Evolutionary conservation across 2,113 vertebrate species (phyloP).

Genomic region (Cinclus cinclus): DNA sequence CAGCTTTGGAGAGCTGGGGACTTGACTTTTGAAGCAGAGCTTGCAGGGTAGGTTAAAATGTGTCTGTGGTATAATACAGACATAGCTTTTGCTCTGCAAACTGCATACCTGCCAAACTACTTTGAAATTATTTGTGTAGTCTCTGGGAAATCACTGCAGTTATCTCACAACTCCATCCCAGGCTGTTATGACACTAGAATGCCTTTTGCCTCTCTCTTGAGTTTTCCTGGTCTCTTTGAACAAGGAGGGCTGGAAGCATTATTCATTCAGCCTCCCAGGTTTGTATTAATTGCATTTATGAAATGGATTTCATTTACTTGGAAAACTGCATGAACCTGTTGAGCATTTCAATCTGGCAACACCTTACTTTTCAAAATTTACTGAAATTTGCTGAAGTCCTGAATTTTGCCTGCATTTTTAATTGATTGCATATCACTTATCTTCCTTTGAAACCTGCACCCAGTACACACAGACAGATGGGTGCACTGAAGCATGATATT

Average conservation of each 20-base stretch:
- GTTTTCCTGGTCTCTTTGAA: not conserved
- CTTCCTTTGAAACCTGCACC: conserved; percentile 10
- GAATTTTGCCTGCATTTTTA: not conserved
- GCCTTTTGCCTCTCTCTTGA: not conserved
- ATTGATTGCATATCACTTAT: not conserved
- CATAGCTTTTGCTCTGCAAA: not conserved
- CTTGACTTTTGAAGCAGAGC: not conserved
- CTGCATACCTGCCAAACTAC: not conserved
- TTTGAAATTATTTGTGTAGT: conserved; percentile 7
- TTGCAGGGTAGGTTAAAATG: not conserved
- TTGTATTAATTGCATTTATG: not conserved
- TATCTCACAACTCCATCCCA: not conserved
- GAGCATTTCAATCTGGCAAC: not conserved
- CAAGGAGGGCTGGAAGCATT: not conserved
- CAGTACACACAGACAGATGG: conserved; percentile 41
- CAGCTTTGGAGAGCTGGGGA: not conserved
- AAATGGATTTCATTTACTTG: not conserved
- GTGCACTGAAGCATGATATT: conserved; percentile 61
- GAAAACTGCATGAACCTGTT: not conserved
- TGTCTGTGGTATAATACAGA: not conserved
- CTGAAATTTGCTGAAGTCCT: not conserved
- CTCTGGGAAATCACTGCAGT: not conserved
- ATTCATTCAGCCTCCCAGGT: not conserved
- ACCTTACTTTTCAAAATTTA: not conserved
- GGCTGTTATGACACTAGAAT: not conserved